phyloP scores from a whole-genome alignment of 2,888 invertebrate species.

The Callinectes sapidus region DNA sequence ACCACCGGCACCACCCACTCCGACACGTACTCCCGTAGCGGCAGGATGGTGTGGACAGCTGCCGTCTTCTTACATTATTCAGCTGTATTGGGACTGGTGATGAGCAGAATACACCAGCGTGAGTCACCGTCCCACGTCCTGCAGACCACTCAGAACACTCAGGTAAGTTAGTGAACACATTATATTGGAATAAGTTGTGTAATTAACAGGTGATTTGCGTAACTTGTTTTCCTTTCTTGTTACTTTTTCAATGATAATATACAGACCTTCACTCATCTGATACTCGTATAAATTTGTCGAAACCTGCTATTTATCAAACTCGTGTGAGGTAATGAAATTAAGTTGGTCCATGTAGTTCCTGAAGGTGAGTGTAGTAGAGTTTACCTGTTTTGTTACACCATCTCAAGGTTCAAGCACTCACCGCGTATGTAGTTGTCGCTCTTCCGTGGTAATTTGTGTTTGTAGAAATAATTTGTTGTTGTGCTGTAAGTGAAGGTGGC shows the following conservation, averaged over 20 bases:
- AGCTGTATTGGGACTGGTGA: neutral
- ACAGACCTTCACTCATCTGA: too few relatives aligned
- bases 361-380: too few relatives aligned
- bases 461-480: too few relatives aligned
- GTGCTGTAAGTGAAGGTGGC: too few relatives aligned
- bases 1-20: neutral
- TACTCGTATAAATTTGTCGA: too few relatives aligned
- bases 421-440: neutral
- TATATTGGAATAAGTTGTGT: neutral
- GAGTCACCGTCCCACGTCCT: neutral
- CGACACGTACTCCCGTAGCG: neutral
- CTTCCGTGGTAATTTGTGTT: neutral
- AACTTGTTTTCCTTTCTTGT: too few relatives aligned
- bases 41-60: neutral
- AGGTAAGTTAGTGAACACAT: neutral
- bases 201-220: too few relatives aligned
- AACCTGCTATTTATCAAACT: too few relatives aligned
- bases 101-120: neutral
- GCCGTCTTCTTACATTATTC: too few relatives aligned
- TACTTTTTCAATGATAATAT: too few relatives aligned
- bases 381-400: neutral
- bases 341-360: too few relatives aligned
- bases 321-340: too few relatives aligned
- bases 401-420: neutral
- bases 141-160: neutral